A percentile compares a stretch with the other conserved stretches of the same genome.
phyloP scores from a whole-genome alignment of 1,140 invertebrate genomes.

The Drosophila repletoides region DNA sequence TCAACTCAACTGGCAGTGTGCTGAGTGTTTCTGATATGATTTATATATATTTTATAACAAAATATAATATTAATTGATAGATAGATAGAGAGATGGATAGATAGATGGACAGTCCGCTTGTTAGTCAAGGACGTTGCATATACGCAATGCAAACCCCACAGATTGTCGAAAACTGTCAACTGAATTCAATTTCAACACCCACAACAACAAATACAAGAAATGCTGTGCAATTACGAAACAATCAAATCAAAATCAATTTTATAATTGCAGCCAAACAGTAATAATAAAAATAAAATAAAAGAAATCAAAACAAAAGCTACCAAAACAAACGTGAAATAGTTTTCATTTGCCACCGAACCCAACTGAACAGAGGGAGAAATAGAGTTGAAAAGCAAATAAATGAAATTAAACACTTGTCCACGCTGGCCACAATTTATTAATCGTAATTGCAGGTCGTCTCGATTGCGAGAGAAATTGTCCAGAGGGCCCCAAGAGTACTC shows the following conservation, averaged over 20 bases:
- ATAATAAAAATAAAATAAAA: slow-evolving; percentile 11
- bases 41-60: too few species aligned
- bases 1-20: too few species aligned
- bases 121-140: slow-evolving; percentile 53
- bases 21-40: too few species aligned
- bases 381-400: slow-evolving; percentile 45
- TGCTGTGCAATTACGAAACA: slow-evolving; percentile 60
- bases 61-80: too few species aligned
- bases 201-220: slow-evolving; percentile 25
- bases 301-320: slow-evolving; percentile 49
- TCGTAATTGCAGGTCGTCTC: slow-evolving; percentile 65
- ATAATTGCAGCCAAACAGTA: slow-evolving; percentile 66
- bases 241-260: slow-evolving; percentile 60
- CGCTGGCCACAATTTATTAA: slow-evolving; percentile 64
- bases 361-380: background rate
- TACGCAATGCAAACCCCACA: slow-evolving; percentile 10
- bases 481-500: slow-evolving; percentile 11
- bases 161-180: slow-evolving; percentile 56
- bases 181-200: slow-evolving; percentile 63
- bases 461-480: slow-evolving; percentile 50
- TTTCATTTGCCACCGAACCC: slow-evolving; percentile 7
- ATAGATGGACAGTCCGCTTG: too few species aligned
- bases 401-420: slow-evolving; percentile 58
- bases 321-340: slow-evolving; percentile 49
- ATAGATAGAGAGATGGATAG: too few species aligned